Evolutionary conservation across 2,888 invertebrate species (phyloP).

Genomic region (Gortyna flavago): DNA sequence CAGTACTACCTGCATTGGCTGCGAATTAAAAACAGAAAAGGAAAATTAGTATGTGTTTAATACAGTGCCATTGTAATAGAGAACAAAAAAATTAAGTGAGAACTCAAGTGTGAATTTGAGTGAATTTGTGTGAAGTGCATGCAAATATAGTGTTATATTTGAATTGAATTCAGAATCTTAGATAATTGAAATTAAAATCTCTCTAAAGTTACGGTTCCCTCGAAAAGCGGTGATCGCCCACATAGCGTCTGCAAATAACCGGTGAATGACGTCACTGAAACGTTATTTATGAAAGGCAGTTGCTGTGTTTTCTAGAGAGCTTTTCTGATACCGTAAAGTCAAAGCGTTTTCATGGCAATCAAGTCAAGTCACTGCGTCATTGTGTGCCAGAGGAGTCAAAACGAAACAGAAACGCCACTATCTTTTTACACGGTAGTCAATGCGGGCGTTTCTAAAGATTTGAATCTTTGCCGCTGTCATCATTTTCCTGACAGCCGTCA

Average conservation of each 20-base stretch:
- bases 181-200: neutral
- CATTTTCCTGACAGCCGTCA: neutral
- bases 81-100: neutral
- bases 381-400: neutral
- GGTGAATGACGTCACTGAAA: neutral
- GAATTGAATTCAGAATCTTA: constrained; percentile 1
- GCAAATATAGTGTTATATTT: neutral
- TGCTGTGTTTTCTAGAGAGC: neutral
- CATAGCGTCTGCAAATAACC: neutral
- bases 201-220: neutral
- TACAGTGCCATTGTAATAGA: neutral
- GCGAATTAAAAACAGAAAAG: constrained; percentile 69
- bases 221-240: neutral
- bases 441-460: neutral
- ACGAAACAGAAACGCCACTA: neutral
- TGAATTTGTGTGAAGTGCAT: neutral
- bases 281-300: neutral
- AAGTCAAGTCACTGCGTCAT: neutral
- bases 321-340: neutral
- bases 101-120: constrained; percentile 1
- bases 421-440: neutral
- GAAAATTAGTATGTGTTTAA: constrained; percentile 57
- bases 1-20: constrained; percentile 74
- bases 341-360: neutral
- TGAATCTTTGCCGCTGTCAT: neutral